Evolutionary conservation across 1,140 invertebrate species (phyloP), one percentile per base, ranked within the genome.

Genomic region (Platyura marginata): DNA sequence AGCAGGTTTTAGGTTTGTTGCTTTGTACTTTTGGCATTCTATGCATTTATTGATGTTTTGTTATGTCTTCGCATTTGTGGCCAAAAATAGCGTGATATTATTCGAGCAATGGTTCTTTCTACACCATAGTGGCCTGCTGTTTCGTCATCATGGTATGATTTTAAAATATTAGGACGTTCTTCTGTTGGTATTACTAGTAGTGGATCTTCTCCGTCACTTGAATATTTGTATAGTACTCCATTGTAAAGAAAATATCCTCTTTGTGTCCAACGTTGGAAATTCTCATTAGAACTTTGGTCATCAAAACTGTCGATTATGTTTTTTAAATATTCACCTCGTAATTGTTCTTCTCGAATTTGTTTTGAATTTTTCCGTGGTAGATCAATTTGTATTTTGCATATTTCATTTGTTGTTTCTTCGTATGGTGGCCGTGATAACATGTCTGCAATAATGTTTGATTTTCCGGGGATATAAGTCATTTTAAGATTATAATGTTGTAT

Each of bases 361-460:
- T 16, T 40, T 6, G 42, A 9, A 20, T 32, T 21, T 21, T 41
- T 23, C 13, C 22, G 6, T n/a, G 49, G 50, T 5, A 51, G 2
- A 40, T 51, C 45, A 18, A 55, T 22, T 10, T 37, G 25, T n/a
- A 50, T 42, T 8, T 33, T 19, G 15, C 48, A 50, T 2, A 54
- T 32, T n/a, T n/a, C n/a, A n/a, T n/a, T n/a, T n/a, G n/a, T n/a
- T n/a, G n/a, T n/a, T n/a, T n/a, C n/a, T n/a, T n/a, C n/a, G 3
- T 22, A 10, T 4, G 13, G 13, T 15, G 55, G 57, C 15, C 52
- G 45, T 3, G 50, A 52, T 10, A 58, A 38, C 0, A 46, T 35
- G 34, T 59, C 53, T 11, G 56, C 55, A 5, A 59, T 46, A 1
- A 51, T 48, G 39, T 60, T 59, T 32, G 55, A 35, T n/a, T 56